Evolutionary conservation across 2,888 invertebrate species (phyloP).

Genomic region (Leptogaster cylindrica): DNA sequence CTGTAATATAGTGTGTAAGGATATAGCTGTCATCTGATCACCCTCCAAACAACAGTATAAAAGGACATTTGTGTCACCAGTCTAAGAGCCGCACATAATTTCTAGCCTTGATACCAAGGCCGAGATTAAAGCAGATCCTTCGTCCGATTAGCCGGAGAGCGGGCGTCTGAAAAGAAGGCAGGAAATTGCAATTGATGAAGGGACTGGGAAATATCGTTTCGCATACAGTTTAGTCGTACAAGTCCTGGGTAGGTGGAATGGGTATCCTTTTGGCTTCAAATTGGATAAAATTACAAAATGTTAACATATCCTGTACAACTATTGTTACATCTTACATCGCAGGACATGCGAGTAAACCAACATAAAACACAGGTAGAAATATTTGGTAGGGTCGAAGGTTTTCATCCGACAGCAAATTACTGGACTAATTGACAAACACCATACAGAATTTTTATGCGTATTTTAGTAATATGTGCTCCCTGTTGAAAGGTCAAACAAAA

Average conservation of each 20-base stretch:
- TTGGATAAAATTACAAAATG: slow-evolving; percentile 43
- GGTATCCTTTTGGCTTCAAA: slow-evolving; percentile 35
- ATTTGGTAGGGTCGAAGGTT: slow-evolving; percentile 30
- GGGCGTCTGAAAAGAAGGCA: slow-evolving; percentile 19
- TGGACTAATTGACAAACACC: slow-evolving; percentile 39
- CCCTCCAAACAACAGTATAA: slow-evolving; percentile 36
- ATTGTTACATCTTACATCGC: slow-evolving; percentile 39
- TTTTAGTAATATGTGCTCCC: neutral
- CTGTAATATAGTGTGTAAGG: neutral
- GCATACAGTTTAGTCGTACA: too few relatives aligned
- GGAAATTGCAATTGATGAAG: slow-evolving; percentile 33
- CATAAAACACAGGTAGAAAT: slow-evolving; percentile 32
- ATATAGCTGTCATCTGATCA: slow-evolving; percentile 35
- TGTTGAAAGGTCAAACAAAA: neutral
- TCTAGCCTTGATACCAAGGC: slow-evolving; percentile 11
- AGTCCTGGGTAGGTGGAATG: neutral
- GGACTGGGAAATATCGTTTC: slow-evolving; percentile 17
- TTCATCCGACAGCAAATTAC: slow-evolving; percentile 35
- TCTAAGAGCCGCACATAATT: slow-evolving; percentile 35
- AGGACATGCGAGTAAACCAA: slow-evolving; percentile 33
- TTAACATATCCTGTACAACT: slow-evolving; percentile 39
- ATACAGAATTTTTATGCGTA: slow-evolving; percentile 32
- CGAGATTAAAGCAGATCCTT: slow-evolving; percentile 31
- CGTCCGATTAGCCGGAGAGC: slow-evolving; percentile 27
- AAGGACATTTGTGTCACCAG: slow-evolving; percentile 37